These are phyloP conservation scores for Ameiurus melas DNA, from an alignment of 2,113 vertebrate genomes.

Conservation along the genomic window DNA sequence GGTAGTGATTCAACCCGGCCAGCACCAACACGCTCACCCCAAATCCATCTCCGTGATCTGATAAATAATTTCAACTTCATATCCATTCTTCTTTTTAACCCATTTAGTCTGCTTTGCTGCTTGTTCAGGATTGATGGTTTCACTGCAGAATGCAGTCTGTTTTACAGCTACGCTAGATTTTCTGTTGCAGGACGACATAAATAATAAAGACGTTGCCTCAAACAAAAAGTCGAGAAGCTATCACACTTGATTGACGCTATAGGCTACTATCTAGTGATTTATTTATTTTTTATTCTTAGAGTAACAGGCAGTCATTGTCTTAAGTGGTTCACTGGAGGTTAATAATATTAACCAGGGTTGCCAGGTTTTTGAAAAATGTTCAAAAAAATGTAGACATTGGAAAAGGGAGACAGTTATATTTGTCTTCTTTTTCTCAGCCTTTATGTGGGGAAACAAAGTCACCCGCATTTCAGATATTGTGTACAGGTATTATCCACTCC, in stretches of 20 bases:
- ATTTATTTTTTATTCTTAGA: too few relatives aligned
- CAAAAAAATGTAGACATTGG: background rate
- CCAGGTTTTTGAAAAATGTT: background rate
- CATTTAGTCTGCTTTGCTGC: constrained; percentile 23
- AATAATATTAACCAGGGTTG: background rate
- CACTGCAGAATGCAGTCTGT: background rate
- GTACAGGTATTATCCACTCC: background rate
- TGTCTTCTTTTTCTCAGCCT: background rate
- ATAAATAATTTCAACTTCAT: constrained; percentile 43
- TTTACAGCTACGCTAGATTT: background rate
- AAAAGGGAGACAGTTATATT: background rate
- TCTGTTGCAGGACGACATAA: background rate
- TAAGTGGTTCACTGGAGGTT: too few relatives aligned
- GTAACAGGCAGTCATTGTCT: too few relatives aligned
- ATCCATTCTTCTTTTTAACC: constrained; percentile 39
- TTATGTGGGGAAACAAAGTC: background rate
- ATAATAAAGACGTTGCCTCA: background rate
- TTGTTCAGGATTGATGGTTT: constrained; percentile 15
- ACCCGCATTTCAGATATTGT: background rate
- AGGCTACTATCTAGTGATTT: background rate
- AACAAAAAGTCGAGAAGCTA: background rate
- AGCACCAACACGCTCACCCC: background rate
- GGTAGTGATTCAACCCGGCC: constrained; percentile 11
- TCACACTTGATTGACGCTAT: background rate
- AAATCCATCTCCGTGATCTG: background rate